Conservation (phyloP, 2,113 vertebrate species). For the Procavia capensis region DNA sequence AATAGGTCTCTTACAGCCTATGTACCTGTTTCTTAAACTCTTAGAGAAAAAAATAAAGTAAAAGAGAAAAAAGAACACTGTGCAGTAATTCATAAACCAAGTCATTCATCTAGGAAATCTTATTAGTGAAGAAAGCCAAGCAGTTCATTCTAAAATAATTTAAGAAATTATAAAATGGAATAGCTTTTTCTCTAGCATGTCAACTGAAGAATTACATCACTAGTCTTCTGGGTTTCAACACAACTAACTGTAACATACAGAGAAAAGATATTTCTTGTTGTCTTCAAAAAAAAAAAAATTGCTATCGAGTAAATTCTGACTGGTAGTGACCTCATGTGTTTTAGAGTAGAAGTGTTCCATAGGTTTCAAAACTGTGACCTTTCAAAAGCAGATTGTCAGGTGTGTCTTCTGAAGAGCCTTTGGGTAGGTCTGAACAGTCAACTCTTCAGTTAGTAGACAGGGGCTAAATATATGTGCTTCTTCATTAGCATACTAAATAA, state of each 20-base stretch:
- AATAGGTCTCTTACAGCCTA: not conserved
- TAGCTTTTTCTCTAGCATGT: not conserved
- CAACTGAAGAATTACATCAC: constrained; percentile 6
- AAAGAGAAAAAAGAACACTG: not conserved
- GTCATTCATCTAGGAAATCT: constrained; percentile 39
- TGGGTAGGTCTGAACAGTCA: too few species aligned
- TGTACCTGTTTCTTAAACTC: not conserved
- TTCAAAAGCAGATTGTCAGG: too few species aligned
- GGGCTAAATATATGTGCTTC: not conserved
- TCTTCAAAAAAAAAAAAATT: not conserved
- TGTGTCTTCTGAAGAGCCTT: too few species aligned
- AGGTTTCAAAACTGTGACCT: too few species aligned
- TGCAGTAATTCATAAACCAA: constrained; percentile 28
- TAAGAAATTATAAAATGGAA: constrained; percentile 30
- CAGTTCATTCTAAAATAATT: constrained; percentile 55
- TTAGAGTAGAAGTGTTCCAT: too few species aligned
- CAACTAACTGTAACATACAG: not conserved
- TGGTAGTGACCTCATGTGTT: too few species aligned
- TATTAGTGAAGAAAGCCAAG: constrained; percentile 57
- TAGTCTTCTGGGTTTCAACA: not conserved
- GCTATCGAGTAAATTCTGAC: not conserved
- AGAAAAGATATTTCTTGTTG: not conserved
- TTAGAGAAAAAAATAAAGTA: not conserved
- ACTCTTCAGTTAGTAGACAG: too few species aligned
- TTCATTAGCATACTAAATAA: not conserved